Evolutionary conservation across 2,113 vertebrate genomes (phyloP), one percentile per base, ranked within the genome.

Genomic region (Arothron firmamentum): DNA sequence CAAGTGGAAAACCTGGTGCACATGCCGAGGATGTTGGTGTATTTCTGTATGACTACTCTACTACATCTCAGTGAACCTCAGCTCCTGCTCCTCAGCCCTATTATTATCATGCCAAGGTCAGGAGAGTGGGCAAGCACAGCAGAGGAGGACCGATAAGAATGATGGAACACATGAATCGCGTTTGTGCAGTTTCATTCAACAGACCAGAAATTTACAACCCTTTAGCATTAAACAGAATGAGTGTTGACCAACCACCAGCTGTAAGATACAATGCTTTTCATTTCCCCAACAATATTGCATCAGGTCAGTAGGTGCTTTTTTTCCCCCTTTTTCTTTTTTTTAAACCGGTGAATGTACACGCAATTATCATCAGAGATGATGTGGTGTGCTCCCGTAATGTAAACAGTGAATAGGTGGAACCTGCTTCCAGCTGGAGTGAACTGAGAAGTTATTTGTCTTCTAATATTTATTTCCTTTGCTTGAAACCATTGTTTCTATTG

Each of bases 31-130:
- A 62, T 43, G 60, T 57, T 70, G 50, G 59, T 62, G 64, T 67
- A 60, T 66, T 48, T 63, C 43, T 67, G 59, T 65, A 48, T 65
- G 63, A 54, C 52, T 56, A 52, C 21, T 54, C 55, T 23, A 49
- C 55, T 23, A 49, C 45, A 62, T 69, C 8, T 47, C 3, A n/a
- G 34, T 55, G 68, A 18, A 49, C 45, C n/a, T 10, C 51, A 59
- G 59, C 69, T 70, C 34, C 34, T 42, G 50, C 56, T 77, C 41
- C 64, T 71, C 65, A 54, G 31, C 65, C 70, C 67, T 81, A 55
- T 82, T 72, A 76, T 81, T 77, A 78, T 67, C 63, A 68, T 59
- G 74, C 67, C 65, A 77, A 74, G 71, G 79, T 80, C 77, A 77
- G 65, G 34, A 67, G 70, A 78, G 77, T 80, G 70, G 72, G 75